Percentiles rank a stretch among this genome's conserved stretches.
phyloP scores from a whole-genome alignment of 2,888 invertebrate genomes.

The Limnephilus auricula region DNA sequence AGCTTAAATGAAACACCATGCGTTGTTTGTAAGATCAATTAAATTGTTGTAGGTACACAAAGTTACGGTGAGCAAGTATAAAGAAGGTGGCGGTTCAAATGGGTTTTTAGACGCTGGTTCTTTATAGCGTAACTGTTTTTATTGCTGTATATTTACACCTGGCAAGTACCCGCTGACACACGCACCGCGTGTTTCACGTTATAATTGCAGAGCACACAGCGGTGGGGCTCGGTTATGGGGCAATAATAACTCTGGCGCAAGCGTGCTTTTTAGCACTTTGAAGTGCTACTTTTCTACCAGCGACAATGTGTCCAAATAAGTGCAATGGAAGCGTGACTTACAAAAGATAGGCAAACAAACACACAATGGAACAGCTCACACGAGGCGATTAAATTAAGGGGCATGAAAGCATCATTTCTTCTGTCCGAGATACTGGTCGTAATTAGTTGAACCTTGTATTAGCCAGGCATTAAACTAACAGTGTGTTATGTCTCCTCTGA shows the following conservation, averaged over 20 bases:
- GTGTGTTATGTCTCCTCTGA: too few relatives aligned
- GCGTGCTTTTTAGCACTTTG: background rate
- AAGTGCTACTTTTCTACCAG: background rate
- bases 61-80: background rate
- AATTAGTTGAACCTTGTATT: background rate
- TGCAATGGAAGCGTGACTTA: background rate
- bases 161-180: background rate
- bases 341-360: background rate
- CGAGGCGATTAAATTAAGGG: background rate
- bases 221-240: background rate
- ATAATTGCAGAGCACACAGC: background rate
- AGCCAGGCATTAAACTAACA: too few relatives aligned
- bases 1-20: too few relatives aligned
- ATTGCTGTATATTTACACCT: background rate
- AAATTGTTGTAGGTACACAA: background rate
- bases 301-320: background rate
- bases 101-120: background rate
- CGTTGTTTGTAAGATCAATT: background rate
- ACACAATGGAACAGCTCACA: background rate
- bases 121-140: background rate
- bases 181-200: background rate
- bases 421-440: background rate
- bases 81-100: background rate
- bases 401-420: background rate
- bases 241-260: background rate